Conservation (phyloP, 1,140 invertebrate species). For the Macrobrachium nipponense region DNA sequence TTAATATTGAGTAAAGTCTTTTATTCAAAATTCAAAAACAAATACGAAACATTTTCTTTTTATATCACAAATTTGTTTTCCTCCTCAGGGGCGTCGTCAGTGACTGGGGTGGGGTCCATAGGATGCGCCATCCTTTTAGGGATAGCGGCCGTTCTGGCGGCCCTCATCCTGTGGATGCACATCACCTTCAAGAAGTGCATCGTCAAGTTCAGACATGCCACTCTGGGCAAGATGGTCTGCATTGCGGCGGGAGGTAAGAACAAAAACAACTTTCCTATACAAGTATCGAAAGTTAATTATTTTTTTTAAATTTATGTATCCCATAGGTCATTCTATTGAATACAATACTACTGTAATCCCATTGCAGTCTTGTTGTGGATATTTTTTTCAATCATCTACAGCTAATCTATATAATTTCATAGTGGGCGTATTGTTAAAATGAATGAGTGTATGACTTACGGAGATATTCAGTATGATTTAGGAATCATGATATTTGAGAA, state of each 20-base stretch:
- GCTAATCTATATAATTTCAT: no score
- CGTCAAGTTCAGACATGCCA: constrained; percentile 48
- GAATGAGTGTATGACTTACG: no score
- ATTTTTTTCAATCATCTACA: no score
- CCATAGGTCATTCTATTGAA: neutral
- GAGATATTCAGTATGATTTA: no score
- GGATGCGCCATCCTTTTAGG: neutral
- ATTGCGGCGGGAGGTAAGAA: constrained; percentile 26
- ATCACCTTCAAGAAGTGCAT: constrained; percentile 19
- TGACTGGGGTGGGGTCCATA: neutral
- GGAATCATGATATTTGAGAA: no score
- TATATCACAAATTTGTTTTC: no score
- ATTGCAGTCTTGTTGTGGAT: no score
- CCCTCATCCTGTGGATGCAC: constrained; percentile 30
- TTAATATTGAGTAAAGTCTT: no score
- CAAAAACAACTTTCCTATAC: neutral
- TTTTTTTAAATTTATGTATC: neutral
- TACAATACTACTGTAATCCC: no score
- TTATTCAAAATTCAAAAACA: no score
- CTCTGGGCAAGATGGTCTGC: constrained; percentile 44
- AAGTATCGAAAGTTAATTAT: neutral
- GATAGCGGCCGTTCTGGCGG: neutral
- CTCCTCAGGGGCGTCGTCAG: neutral
- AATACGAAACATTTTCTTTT: no score
- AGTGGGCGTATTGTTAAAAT: no score